phyloP scores from a whole-genome alignment of 2,113 vertebrate genomes.

The Dromiciops gliroides region DNA sequence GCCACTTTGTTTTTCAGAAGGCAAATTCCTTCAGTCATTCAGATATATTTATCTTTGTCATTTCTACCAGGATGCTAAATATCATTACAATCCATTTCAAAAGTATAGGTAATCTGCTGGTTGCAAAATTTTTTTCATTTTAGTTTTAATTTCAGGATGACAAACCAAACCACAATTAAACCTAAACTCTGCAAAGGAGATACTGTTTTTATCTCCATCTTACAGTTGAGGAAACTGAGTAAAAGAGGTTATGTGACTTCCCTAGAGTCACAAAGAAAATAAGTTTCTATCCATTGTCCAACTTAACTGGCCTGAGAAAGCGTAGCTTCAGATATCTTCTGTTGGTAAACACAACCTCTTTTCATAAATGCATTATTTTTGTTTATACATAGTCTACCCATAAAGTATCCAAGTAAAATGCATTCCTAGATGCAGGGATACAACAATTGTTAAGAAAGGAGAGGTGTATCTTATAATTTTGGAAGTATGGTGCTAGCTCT shows the following conservation, averaged over 20 bases:
- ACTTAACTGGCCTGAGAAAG: neutral
- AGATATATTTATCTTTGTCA: neutral
- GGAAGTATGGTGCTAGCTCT: too few relatives aligned
- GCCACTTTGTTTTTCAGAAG: neutral
- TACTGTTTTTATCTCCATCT: neutral
- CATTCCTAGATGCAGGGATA: neutral
- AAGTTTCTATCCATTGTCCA: neutral
- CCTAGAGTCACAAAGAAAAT: neutral
- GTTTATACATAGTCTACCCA: neutral
- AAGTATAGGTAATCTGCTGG: neutral
- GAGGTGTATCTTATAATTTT: too few relatives aligned
- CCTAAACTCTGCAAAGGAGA: neutral
- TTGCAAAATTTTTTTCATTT: neutral
- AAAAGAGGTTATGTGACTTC: neutral
- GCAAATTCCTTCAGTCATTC: neutral
- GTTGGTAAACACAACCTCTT: neutral
- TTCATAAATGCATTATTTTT: neutral
- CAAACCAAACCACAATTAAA: conserved; percentile 20
- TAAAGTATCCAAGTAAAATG: neutral
- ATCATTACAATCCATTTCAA: neutral
- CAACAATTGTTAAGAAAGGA: neutral
- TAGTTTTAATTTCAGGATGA: conserved; percentile 19
- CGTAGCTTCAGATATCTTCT: neutral
- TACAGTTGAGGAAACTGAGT: neutral
- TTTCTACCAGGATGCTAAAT: neutral